Percentiles rank a stretch among this genome's conserved stretches.
Conservation (phyloP, 2,113 vertebrate genomes). For the Nipponia nippon region DNA sequence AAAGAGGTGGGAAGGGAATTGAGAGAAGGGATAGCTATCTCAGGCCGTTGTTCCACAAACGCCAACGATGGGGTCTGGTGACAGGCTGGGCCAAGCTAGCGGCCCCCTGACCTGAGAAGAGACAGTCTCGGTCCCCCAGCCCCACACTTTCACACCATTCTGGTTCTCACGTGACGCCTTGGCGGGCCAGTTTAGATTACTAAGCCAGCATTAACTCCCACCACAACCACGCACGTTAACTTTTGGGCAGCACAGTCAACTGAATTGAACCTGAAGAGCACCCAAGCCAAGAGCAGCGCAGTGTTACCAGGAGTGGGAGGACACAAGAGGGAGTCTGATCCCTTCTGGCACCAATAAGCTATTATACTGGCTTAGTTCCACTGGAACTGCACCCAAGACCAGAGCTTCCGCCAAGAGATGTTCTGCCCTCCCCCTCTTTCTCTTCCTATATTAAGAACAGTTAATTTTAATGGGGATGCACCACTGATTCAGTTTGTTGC, state of each 20-base stretch:
- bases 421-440: neutral
- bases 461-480: neutral
- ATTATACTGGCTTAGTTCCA: neutral
- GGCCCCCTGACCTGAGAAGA: neutral
- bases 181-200: neutral
- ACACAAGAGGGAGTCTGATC: neutral
- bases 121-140: neutral
- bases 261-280: neutral
- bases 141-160: neutral
- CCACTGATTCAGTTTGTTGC: neutral
- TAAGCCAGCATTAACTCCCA: neutral
- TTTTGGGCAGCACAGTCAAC: neutral
- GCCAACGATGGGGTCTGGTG: accelerated
- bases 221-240: neutral
- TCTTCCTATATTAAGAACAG: neutral
- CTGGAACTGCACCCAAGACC: neutral
- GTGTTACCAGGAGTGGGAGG: neutral
- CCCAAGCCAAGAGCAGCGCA: neutral
- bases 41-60: neutral
- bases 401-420: neutral
- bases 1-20: neutral
- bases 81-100: neutral
- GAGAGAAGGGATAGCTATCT: neutral
- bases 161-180: accelerated
- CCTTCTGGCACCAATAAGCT: neutral